phyloP scores from a whole-genome alignment of 2,888 invertebrate genomes.

The Keiferia lycopersicella region DNA sequence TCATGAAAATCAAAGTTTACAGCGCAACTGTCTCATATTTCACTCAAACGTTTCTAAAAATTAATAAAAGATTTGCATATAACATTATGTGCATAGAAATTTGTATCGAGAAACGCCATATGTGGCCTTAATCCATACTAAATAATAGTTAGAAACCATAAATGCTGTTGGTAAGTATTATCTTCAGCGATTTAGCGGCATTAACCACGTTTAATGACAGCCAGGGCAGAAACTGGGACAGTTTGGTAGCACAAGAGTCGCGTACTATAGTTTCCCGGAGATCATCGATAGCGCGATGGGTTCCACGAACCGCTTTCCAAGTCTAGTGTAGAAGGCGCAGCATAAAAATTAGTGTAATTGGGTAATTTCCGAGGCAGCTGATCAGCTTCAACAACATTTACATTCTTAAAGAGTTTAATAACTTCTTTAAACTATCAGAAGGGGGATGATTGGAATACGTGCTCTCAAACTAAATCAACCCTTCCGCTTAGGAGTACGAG shows the following conservation, averaged over 20 bases:
- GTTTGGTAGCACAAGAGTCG: conserved; percentile 30
- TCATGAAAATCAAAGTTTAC: not conserved
- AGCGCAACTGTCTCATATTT: not conserved
- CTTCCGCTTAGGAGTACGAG: no score
- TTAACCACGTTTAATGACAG: conserved; percentile 46
- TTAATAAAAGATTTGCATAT: conserved; percentile 24
- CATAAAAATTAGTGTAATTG: conserved; percentile 19
- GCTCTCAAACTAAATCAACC: no score
- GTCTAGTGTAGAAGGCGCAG: conserved; percentile 25
- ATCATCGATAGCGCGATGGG: conserved; percentile 41
- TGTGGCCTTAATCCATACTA: conserved; percentile 47
- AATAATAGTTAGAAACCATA: conserved; percentile 36
- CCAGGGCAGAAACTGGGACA: conserved; percentile 38
- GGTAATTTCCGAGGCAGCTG: conserved; percentile 4
- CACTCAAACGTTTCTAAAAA: conserved; percentile 24
- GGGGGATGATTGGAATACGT: not conserved
- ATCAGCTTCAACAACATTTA: not conserved
- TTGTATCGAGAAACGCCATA: conserved; percentile 33
- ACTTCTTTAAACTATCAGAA: not conserved
- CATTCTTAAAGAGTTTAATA: not conserved
- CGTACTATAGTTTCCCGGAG: conserved; percentile 40
- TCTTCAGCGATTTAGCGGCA: conserved; percentile 52
- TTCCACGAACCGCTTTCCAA: conserved; percentile 39
- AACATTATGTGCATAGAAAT: conserved; percentile 22
- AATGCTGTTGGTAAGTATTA: conserved; percentile 39